Evolutionary conservation across 2,888 invertebrate species (phyloP), one percentile per base, ranked within the genome.

Genomic region (Hirudinaria manillensis): DNA sequence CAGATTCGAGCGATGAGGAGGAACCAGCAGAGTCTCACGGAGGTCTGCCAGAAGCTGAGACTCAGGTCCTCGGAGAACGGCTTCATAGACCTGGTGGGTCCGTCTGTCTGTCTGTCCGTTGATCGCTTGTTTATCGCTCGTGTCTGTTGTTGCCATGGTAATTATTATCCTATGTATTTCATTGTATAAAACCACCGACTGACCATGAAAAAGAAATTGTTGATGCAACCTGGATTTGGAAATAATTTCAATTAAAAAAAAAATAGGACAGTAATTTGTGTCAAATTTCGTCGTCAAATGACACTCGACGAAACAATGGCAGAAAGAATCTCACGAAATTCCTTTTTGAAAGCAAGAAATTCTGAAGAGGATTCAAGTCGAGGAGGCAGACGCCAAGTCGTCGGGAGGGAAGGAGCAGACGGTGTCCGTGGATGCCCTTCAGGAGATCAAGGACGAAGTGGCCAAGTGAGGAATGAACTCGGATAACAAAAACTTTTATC

Each of bases 1-100:
- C 75, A 45, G 51, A 51, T 75, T n/a, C 29, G 72, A 51, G 56
- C 32, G 53, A n/a, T 72, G 32, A 38, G 53, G 65, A 61, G 19
- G 24, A 75, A 66, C 21, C 75, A 75, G 7, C 56, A 75, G 24
- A n/a, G 32, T 13, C 55, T 75, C 56, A 51, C 72, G 61, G 75
- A 75, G 19, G 66, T 72, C 72, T 72, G 34, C 29, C 75, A 75
- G 72, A 65, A 34, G 45, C 38, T 66, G 27, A 73, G 65, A 38
- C 29, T 73, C 34, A 56, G 65, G 19, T 61, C 73, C n/a, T 56
- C 73, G 21, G 73, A 73, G 19, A 73, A 73, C 24, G 73, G 73
- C 36, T 36, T 65, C 73, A 73, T 73, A 4, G 73, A 73, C 61
- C 32, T 73, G 34, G 73, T 73, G 65, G 27, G 73, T 73, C 16